Base-by-base conservation (phyloP, 2,113 vertebrate genomes). In the Xiphophorus couchianus region DNA sequence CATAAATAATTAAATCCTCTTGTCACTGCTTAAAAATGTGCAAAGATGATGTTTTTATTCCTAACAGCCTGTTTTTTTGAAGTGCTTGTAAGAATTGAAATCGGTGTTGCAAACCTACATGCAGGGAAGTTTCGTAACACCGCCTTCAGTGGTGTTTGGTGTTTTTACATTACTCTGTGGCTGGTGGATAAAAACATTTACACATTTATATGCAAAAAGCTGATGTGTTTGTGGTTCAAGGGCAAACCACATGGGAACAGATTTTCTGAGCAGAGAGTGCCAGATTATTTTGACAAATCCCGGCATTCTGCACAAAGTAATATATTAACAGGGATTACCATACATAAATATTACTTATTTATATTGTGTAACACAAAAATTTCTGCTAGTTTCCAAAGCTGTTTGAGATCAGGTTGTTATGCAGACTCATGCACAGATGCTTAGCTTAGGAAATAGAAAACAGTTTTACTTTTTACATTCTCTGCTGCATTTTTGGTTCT, bases 251-350 rank as follows among this genome's bases (percentile, higher is more conserved):
- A 58, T 3, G 51, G 51, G 51, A n/a, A 58, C 25, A 58, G 51
- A n/a, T 58, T 58, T n/a, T 25, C 51, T 58, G 51, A 58, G 51
- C 25, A 11, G 51, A 58, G 51, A 58, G 22, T 58, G 51, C 22
- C 22, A 54, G 51, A 58, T 58, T 58, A 58, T 58, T 58, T 58
- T 58, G 51, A 58, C 51, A 58, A 58, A 58, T 58, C 51, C 51
- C 51, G n/a, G 51, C 22, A 58, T 58, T 58, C 51, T n/a, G 22
- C 25, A 58, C 51, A 58, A 58, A 58, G 25, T 58, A n/a, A 58
- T n/a, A 22, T 10, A 25, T 58, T 58, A 58, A 58, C 25, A 58
- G 19, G 25, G 51, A 58, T 58, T 58, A 58, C 22, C 51, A n/a
- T 58, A 58, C 22, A 58, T 58, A 58, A 58, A 58, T 58, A 58